Evolutionary conservation across 2,888 invertebrate species (phyloP), one percentile per base, ranked within the genome.

Genomic region (Lasioglossum leucozonium): DNA sequence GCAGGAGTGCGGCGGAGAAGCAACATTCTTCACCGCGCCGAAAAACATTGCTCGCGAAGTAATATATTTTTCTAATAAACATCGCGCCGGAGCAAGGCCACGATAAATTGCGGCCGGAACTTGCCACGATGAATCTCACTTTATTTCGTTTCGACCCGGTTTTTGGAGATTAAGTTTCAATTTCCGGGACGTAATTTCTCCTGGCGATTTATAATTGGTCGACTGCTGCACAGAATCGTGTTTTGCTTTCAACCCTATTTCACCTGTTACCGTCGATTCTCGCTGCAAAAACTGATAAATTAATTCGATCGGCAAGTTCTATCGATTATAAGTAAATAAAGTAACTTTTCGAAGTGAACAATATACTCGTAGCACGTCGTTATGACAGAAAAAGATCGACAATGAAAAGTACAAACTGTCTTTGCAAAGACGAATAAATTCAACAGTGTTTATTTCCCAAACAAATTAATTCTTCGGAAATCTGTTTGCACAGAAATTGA

Each of bases 151-250:
- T 58, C n/a, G 22, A 73, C 26, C 40, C 22, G 37, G 40, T 55
- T 74, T 55, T 47, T 26, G 37, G 16, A 55, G 73, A 74, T 74
- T 74, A 74, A 74, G 18, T 74, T 74, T 74, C 55, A 74, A 55
- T 74, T 74, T 62, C 58, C 74, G 40, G 11, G 18, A 42, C 8
- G 40, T 40, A 58, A 58, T 22, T 62, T 62, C 26, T 55, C 58
- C 26, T 8, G 18, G 34, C 18, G 30, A 34, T 58, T 58, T 58
- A 58, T 58, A 58, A 58, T 26, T 13, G 58, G 4, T 5, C 16
- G 58, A 58, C 1, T 26, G 26, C 5, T 30, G 13, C 16, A 58
- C 22, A 51, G n/a, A 26, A 30, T 58, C 16, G 13, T 16, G 5
- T 2, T 30, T 26, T 13, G 58, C n/a, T 26, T 26, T 26, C 58